Conservation (phyloP, 2,113 vertebrate genomes). For the Callipepla squamata region DNA sequence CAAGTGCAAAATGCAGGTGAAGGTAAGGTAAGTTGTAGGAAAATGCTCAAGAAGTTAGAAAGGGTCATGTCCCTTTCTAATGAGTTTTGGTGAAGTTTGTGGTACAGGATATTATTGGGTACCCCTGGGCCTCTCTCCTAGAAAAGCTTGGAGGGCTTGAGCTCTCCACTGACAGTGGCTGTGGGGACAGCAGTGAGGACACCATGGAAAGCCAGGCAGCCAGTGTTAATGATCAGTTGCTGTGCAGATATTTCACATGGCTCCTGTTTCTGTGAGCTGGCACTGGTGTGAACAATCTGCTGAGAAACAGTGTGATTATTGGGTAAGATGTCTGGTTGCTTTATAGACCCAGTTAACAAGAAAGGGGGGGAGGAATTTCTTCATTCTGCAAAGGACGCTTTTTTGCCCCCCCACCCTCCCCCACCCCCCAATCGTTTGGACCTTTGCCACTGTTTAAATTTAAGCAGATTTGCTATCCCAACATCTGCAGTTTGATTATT, state of each 20-base stretch:
- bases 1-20: accelerated
- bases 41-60: not conserved
- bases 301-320: not conserved
- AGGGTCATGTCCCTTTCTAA: not conserved
- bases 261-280: accelerated
- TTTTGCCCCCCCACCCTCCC: not conserved
- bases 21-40: not conserved
- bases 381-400: conserved; percentile 48
- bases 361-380: conserved; percentile 56
- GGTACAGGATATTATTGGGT: not conserved
- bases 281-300: not conserved
- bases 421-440: conserved; percentile 43
- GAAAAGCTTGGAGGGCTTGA: not conserved
- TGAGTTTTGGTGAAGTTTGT: not conserved
- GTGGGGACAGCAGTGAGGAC: accelerated
- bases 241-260: not conserved
- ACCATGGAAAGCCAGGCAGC: not conserved
- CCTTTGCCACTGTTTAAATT: conserved; percentile 78
- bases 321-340: conserved; percentile 68
- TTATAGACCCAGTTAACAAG: conserved; percentile 68
- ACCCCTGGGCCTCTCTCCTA: not conserved
- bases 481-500: conserved; percentile 84
- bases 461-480: conserved; percentile 77
- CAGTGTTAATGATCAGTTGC: not conserved
- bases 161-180: accelerated